Evolutionary conservation across 2,113 vertebrate genomes (phyloP).

Genomic region (Apaloderma vittatum): DNA sequence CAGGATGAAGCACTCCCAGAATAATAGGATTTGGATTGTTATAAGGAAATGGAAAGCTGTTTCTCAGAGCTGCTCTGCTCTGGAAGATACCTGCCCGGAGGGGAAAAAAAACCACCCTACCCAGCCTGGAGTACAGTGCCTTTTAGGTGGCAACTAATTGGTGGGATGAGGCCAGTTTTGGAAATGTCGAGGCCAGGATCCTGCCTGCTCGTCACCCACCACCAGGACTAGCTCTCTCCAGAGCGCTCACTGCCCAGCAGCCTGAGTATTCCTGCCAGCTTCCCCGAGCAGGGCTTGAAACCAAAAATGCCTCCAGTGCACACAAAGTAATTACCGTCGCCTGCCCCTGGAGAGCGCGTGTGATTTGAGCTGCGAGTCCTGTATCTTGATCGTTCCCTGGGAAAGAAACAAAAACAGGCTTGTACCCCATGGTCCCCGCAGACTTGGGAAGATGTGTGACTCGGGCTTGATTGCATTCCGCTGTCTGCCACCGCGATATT

Average conservation of each 20-base stretch:
- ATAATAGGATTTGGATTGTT: background rate
- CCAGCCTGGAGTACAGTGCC: background rate
- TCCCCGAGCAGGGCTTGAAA: background rate
- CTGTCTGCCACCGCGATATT: background rate
- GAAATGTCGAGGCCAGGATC: background rate
- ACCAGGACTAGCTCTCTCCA: background rate
- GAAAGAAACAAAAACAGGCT: conserved; percentile 56
- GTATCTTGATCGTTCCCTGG: conserved; percentile 35
- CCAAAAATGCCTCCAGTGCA: background rate
- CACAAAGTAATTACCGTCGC: background rate
- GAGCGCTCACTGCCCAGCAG: background rate
- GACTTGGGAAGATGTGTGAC: background rate
- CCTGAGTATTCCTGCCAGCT: background rate
- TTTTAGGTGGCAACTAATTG: background rate
- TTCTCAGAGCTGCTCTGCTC: background rate
- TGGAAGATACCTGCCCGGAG: background rate
- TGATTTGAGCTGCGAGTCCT: background rate
- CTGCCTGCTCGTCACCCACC: background rate
- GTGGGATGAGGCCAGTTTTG: background rate
- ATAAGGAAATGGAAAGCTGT: background rate
- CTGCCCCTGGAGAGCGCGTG: background rate
- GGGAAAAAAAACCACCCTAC: background rate
- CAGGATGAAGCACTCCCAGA: background rate
- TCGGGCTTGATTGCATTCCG: conserved; percentile 15
- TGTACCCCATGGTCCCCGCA: background rate